Evolutionary conservation across 1,140 invertebrate genomes (phyloP).

Genomic region (Colletes latitarsis): DNA sequence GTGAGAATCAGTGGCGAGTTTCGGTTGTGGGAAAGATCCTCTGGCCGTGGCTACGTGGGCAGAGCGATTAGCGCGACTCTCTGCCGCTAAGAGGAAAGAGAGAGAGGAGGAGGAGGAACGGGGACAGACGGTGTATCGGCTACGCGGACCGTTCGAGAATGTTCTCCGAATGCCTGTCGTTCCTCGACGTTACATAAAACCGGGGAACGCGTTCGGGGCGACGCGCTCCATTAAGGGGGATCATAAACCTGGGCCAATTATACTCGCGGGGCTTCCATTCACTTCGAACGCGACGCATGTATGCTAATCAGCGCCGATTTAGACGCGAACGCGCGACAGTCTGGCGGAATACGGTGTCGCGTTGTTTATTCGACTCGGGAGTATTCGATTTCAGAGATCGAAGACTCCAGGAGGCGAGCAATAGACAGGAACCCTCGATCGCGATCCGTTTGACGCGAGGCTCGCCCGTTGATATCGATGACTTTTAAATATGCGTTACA

Average conservation of each 20-base stretch:
- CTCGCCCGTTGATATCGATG: no score
- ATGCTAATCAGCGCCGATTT: slow-evolving; percentile 19
- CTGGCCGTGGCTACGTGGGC: slow-evolving; percentile 11
- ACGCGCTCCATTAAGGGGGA: slow-evolving; percentile 11
- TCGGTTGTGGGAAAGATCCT: slow-evolving; percentile 30
- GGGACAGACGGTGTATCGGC: background rate
- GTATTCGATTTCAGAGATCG: no score
- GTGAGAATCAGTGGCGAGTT: slow-evolving; percentile 57
- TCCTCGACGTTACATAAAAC: slow-evolving; percentile 19
- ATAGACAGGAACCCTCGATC: no score
- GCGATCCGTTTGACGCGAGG: no score
- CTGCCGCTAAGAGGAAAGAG: background rate
- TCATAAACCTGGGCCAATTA: slow-evolving; percentile 42
- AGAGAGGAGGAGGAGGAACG: background rate
- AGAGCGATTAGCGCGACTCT: slow-evolving; percentile 48
- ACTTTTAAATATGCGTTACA: no score
- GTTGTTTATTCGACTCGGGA: no score
- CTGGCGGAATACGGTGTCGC: background rate
- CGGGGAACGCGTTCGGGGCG: slow-evolving; percentile 11
- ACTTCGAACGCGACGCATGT: slow-evolving; percentile 10
- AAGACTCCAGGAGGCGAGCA: no score
- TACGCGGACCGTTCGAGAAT: slow-evolving; percentile 39
- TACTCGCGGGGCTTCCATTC: slow-evolving; percentile 38
- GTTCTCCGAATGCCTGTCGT: slow-evolving; percentile 28
- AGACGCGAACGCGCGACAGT: background rate